A percentile compares a stretch with the other conserved stretches of the same genome.
phyloP scores from a whole-genome alignment of 2,888 invertebrate genomes.

The Epistrophe eligans region DNA sequence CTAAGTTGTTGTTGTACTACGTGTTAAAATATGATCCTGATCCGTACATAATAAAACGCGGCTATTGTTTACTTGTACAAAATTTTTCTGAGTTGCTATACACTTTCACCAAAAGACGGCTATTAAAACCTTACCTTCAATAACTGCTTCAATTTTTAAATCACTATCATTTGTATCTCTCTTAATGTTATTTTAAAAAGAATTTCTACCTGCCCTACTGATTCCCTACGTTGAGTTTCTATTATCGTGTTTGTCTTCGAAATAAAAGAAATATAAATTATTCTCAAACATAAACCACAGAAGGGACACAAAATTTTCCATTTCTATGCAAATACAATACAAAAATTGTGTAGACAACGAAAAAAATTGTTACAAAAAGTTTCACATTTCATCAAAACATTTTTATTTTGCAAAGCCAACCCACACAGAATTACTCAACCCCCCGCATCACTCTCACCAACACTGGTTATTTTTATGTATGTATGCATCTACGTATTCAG shows the following conservation, averaged over 20 bases:
- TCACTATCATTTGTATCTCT: background rate
- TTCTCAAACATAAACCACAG: constrained; percentile 33
- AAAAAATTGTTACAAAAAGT: constrained; percentile 57
- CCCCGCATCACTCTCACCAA: background rate
- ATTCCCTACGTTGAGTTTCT: constrained; percentile 47
- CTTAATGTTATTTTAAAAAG: background rate
- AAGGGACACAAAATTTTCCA: constrained; percentile 63
- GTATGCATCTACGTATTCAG: background rate
- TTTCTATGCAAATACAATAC: constrained; percentile 68
- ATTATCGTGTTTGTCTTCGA: constrained; percentile 34
- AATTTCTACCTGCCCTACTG: constrained; percentile 43
- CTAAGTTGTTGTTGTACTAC: too few relatives aligned
- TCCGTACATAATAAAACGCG: too few relatives aligned
- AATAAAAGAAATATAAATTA: constrained; percentile 38
- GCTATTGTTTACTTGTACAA: too few relatives aligned
- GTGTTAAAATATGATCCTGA: too few relatives aligned
- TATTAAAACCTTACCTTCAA: background rate
- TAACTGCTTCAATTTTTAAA: background rate
- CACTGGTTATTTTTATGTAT: background rate
- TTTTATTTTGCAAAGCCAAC: constrained; percentile 37
- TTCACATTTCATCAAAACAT: constrained; percentile 67
- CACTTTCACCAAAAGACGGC: too few relatives aligned
- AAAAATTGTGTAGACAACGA: constrained; percentile 55
- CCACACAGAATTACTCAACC: background rate
- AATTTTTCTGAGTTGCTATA: too few relatives aligned